Base-by-base conservation (phyloP, 2,113 vertebrate genomes). In the Ancistrus triradiatus region DNA sequence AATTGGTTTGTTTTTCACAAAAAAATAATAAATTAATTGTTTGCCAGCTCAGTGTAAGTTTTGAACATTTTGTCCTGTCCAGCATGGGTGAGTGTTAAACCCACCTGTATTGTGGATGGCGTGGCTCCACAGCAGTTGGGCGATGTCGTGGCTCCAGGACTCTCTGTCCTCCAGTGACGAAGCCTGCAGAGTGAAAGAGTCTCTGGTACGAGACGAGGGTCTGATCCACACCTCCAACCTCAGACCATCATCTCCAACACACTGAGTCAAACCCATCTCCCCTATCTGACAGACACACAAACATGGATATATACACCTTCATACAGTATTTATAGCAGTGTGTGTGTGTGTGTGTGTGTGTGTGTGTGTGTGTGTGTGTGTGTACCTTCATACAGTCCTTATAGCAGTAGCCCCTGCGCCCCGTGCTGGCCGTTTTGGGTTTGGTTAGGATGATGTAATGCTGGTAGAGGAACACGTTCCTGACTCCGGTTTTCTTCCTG, bases 211-310 rank as follows among this genome's bases (percentile, higher is more conserved):
- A 3, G 89, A 85, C 0, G 88, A 80, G 48, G 87, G 84, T 13
- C 93, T 87, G 15, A 94, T 91, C 93, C 93, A 94, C 0, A 95
- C 74, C 53, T 93, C 93, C 8, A 95, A 94, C 76, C 85, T 88
- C 43, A 91, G 66, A 0, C 92, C 90, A 0, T 89, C 91, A 47
- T 91, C 89, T 0, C 92, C 93, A 0, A 93, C 88, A 24, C 85
- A 91, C 80, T 95, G 93, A 7, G 93, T 95, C 67, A 95, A 79
- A 3, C 93, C 93, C 91, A 94, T 91, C 76, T 93, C 93, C 7
- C 89, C 86, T 0, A 85, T 91, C 93, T 95, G 83, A 15, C 10
- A 38, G 37, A 40, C 37, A 1, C 37, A 13, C 9, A 14, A 10
- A 14, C 11, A 40, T 6, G 11, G 37, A 1, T 40, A 14, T 33